phyloP scores from a whole-genome alignment of 2,797 vertebrate genomes.

The Ispidina picta region DNA sequence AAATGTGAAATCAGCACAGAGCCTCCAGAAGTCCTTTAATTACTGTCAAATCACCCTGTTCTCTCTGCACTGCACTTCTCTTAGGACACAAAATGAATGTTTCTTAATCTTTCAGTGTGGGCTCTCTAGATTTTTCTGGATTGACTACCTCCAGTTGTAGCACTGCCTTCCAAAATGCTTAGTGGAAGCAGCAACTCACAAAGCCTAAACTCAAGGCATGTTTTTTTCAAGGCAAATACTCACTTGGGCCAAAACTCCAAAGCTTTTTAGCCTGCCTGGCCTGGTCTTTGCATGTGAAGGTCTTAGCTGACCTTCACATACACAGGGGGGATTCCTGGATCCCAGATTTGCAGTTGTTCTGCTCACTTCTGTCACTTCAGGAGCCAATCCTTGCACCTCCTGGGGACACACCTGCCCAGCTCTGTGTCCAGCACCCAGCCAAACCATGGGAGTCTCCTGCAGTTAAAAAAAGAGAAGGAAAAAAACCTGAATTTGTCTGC shows the following conservation, averaged over 20 bases:
- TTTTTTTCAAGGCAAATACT: neutral
- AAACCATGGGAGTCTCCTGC: constrained; percentile 14
- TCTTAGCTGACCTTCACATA: too few species aligned
- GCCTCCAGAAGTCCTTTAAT: neutral
- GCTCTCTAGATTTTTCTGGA: neutral
- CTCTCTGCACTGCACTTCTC: neutral
- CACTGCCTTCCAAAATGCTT: neutral
- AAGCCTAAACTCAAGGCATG: neutral
- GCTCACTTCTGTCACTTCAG: constrained; percentile 66
- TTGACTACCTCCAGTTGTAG: neutral
- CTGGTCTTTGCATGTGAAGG: neutral
- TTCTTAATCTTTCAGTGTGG: neutral
- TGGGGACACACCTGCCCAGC: constrained; percentile 57
- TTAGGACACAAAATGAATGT: neutral
- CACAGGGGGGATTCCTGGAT: neutral
- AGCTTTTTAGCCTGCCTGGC: neutral
- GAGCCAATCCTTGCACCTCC: constrained; percentile 57
- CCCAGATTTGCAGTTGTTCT: constrained; percentile 39
- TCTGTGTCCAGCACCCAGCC: constrained; percentile 17
- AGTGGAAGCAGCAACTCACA: neutral
- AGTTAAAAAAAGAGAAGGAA: constrained; percentile 40
- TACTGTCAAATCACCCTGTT: neutral
- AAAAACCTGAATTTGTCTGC: neutral
- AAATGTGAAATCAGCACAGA: neutral
- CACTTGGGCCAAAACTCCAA: neutral